Conservation (phyloP, 2,888 invertebrate species). For the Leucoptera coffeella region DNA sequence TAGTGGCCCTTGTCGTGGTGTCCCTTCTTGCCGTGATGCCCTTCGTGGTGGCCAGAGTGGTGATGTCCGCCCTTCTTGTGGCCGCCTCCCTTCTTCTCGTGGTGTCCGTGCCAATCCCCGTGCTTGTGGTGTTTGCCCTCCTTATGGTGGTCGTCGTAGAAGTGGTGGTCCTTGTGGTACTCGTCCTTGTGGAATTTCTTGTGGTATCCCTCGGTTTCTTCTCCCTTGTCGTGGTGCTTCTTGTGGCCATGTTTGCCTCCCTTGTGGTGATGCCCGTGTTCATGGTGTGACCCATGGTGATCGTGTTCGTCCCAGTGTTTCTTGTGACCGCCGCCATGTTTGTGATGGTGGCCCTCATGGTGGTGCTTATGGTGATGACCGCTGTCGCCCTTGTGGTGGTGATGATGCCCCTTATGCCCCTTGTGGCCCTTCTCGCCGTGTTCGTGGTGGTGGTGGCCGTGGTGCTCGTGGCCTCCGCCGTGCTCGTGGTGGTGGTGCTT, state of each 20-base stretch:
- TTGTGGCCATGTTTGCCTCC: constrained; percentile 74
- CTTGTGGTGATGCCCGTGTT: constrained; percentile 70
- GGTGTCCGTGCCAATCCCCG: constrained; percentile 71
- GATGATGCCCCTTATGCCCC: constrained; percentile 69
- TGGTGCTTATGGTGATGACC: constrained; percentile 73
- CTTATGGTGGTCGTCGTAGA: constrained; percentile 82
- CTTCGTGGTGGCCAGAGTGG: constrained; percentile 69
- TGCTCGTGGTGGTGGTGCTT: constrained; percentile 54
- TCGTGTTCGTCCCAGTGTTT: constrained; percentile 71
- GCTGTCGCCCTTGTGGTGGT: constrained; percentile 73
- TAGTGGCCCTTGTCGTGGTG: constrained; percentile 77
- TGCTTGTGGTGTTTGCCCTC: constrained; percentile 79
- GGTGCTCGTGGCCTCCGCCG: constrained; percentile 64
- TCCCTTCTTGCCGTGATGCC: constrained; percentile 74
- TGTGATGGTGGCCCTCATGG: constrained; percentile 67
- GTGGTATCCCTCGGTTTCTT: constrained; percentile 77
- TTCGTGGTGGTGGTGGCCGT: constrained; percentile 60
- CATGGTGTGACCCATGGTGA: constrained; percentile 71
- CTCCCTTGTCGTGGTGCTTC: constrained; percentile 79
- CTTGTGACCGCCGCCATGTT: constrained; percentile 75
- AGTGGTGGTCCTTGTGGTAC: constrained; percentile 80
- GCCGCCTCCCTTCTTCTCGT: constrained; percentile 68
- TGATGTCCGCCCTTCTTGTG: constrained; percentile 78
- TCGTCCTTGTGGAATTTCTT: constrained; percentile 84
- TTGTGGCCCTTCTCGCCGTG: constrained; percentile 73